phyloP scores from a whole-genome alignment of 2,113 vertebrate species.

The Scortum barcoo region DNA sequence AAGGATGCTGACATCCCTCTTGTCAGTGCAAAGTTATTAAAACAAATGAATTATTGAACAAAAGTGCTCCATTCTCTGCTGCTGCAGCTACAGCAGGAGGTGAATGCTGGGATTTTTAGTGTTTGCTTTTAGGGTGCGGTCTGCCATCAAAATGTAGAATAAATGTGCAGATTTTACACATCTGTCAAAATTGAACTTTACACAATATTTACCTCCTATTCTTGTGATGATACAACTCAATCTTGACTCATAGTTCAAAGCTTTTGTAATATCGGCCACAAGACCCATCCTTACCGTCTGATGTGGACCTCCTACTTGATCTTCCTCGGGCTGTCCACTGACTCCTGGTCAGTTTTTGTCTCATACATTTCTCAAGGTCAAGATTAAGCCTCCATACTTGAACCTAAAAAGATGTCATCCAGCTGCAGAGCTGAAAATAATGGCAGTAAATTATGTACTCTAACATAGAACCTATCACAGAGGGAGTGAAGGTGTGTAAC shows the following conservation, averaged over 20 bases:
- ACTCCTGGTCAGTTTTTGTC: neutral
- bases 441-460: neutral
- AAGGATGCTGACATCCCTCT: conserved; percentile 36
- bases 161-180: no score
- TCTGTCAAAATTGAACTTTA: no score
- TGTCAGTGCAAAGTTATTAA: conserved; percentile 46
- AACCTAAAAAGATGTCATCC: neutral
- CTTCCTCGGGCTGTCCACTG: neutral
- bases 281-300: neutral
- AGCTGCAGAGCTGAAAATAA: neutral
- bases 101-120: neutral
- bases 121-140: neutral
- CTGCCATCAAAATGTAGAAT: neutral
- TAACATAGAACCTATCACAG: neutral
- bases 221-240: neutral
- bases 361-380: neutral
- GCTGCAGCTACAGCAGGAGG: neutral
- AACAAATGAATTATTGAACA: conserved; percentile 55
- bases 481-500: neutral
- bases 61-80: neutral
- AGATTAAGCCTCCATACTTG: neutral
- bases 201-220: no score
- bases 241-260: neutral
- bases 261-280: neutral
- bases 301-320: neutral